Evolutionary conservation across 1,140 invertebrate genomes (phyloP), one percentile per base, ranked within the genome.

Genomic region (Triops cancriformis): DNA sequence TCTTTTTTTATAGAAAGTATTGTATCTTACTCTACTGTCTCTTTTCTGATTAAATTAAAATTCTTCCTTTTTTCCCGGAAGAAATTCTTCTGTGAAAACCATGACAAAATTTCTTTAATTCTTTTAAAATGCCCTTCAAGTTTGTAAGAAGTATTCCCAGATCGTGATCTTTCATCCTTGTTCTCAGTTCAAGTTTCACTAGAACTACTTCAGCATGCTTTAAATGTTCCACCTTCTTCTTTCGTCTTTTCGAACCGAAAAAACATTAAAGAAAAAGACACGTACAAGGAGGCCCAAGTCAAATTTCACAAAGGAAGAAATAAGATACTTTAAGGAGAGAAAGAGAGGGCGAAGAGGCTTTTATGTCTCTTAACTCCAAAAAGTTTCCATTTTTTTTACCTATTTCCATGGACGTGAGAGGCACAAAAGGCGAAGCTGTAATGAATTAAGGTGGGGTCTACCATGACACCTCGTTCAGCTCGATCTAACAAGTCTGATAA

Each of bases 341-440:
- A 14, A 64, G 51, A 64, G 31, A 1, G n/a, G 18, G 23, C 6
- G 23, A 64, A 9, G 23, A 18, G 14, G 23, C 3, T 64, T 23
- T 64, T 6, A 64, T n/a, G 51, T n/a, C 18, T n/a, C n/a, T 64
- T n/a, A 64, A 64, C 51, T 64, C 51, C 51, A 23, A 0, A 64
- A 23, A 23, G 51, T 64, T 64, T 64, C 23, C 2, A 37, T 64
- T 64, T 42, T 73, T 82, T 84, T 85, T 87, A 94, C 92, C 92
- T 93, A 87, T 97, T 97, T 80, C 98, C 98, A 85, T 98, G 95
- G 11, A 99, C 97, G 86, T 99, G 98, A 82, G 94, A 97, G 7
- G 97, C 97, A 87, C 97, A 99, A 86, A 98, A 99, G 27, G 97
- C 97, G 88, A 98, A 99, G 81, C 95, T 97, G 85, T 95, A 99